phyloP scores from a whole-genome alignment of 2,113 vertebrate genomes.

The Glaucomys volans region DNA sequence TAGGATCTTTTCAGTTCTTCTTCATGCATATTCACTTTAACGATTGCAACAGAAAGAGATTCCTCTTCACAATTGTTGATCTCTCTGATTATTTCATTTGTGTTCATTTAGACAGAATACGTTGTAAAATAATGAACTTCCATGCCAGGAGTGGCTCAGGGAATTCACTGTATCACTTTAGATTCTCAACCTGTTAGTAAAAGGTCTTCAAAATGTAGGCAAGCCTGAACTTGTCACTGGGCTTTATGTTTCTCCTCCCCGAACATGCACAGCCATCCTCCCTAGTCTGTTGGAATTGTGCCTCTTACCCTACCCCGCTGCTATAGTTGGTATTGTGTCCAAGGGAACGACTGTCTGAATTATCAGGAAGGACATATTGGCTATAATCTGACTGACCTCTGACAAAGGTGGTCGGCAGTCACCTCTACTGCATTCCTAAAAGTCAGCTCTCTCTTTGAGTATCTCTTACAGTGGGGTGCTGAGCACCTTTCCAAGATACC shows the following conservation, averaged over 20 bases:
- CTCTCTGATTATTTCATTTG: neutral
- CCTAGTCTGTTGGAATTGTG: neutral
- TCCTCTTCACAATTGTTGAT: neutral
- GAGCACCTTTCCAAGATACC: neutral
- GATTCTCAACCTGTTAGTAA: neutral
- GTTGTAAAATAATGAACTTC: neutral
- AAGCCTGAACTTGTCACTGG: neutral
- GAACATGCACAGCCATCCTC: neutral
- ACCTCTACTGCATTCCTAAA: no score
- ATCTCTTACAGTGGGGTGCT: neutral
- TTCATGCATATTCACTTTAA: constrained; percentile 12
- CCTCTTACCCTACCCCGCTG: neutral
- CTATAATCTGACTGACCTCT: neutral
- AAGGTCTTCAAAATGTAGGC: neutral
- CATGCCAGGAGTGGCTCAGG: neutral
- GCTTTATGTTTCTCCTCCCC: neutral
- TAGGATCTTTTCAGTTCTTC: neutral
- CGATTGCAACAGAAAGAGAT: neutral
- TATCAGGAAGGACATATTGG: neutral
- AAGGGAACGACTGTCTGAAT: neutral
- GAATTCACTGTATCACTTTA: neutral
- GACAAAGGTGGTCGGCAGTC: neutral
- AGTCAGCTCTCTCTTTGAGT: neutral
- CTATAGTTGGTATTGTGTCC: fast-evolving
- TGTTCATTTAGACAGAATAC: neutral